These are phyloP conservation scores for Kradibia gibbosae DNA, from an alignment of 1,140 invertebrate genomes.

Conservation along the genomic window DNA sequence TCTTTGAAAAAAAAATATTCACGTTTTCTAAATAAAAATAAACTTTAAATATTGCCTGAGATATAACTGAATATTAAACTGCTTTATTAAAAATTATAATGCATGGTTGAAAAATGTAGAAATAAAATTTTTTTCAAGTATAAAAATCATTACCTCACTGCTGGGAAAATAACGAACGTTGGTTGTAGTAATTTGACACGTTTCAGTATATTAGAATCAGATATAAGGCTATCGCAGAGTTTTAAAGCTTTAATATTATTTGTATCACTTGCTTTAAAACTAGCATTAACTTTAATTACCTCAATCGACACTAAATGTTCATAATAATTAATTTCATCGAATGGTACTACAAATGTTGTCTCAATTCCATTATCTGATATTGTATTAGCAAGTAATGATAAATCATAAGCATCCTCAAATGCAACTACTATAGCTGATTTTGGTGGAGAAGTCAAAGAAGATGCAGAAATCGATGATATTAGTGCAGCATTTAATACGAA, in stretches of 20 bases:
- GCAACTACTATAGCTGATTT: constrained; percentile 65
- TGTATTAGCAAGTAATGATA: constrained; percentile 68
- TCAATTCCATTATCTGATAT: constrained; percentile 66
- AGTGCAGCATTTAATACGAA: constrained; percentile 10
- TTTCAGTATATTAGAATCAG: constrained; percentile 56
- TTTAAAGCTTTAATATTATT: constrained; percentile 57
- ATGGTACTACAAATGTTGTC: constrained; percentile 60
- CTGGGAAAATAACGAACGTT: constrained; percentile 66
- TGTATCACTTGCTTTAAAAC: constrained; percentile 35
- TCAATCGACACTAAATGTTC: constrained; percentile 64
- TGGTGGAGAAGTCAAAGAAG: constrained; percentile 59
- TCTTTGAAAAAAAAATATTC: too few relatives aligned
- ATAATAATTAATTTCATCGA: constrained; percentile 57
- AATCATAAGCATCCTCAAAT: constrained; percentile 66
- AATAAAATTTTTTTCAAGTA: neutral
- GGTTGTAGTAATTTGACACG: constrained; percentile 60
- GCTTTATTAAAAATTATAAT: too few relatives aligned
- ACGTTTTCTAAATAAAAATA: too few relatives aligned
- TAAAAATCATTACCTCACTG: constrained; percentile 58
- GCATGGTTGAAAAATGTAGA: too few relatives aligned
- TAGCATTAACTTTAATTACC: constrained; percentile 58
- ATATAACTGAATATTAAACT: too few relatives aligned
- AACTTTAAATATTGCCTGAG: too few relatives aligned
- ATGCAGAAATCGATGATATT: constrained; percentile 45
- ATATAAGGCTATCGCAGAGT: constrained; percentile 61